These are phyloP conservation scores for Emys orbicularis DNA, from an alignment of 2,797 vertebrate genomes.

Conservation along the genomic window DNA sequence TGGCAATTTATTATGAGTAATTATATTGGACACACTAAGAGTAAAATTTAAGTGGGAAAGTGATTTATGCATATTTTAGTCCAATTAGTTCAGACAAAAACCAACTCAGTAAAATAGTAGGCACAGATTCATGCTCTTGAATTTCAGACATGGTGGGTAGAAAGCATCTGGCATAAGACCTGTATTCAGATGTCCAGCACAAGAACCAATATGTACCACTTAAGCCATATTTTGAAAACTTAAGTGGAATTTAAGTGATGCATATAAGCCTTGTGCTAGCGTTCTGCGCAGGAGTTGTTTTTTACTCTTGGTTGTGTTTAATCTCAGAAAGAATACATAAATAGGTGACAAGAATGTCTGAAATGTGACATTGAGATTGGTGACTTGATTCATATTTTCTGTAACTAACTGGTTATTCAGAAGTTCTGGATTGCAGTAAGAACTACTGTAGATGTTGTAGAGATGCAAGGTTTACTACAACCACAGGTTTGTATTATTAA, in stretches of 20 bases:
- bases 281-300: not conserved
- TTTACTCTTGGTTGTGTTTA: not conserved
- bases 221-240: not conserved
- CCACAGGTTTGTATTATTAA: not conserved
- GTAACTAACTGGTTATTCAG: not conserved
- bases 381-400: not conserved
- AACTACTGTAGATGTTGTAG: not conserved
- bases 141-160: not conserved
- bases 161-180: not conserved
- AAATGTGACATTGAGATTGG: not conserved
- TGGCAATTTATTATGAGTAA: conserved; percentile 52
- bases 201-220: accelerated
- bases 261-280: not conserved
- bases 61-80: not conserved
- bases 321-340: not conserved
- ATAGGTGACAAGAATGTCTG: not conserved
- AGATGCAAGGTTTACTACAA: not conserved
- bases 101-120: not conserved
- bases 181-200: no score
- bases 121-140: not conserved
- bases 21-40: conserved; percentile 40
- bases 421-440: not conserved
- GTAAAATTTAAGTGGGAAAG: conserved; percentile 47
- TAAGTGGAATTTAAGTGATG: not conserved
- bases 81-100: not conserved